phyloP scores from a whole-genome alignment of 1,140 invertebrate genomes.

The Stegodyphus mimosarum region DNA sequence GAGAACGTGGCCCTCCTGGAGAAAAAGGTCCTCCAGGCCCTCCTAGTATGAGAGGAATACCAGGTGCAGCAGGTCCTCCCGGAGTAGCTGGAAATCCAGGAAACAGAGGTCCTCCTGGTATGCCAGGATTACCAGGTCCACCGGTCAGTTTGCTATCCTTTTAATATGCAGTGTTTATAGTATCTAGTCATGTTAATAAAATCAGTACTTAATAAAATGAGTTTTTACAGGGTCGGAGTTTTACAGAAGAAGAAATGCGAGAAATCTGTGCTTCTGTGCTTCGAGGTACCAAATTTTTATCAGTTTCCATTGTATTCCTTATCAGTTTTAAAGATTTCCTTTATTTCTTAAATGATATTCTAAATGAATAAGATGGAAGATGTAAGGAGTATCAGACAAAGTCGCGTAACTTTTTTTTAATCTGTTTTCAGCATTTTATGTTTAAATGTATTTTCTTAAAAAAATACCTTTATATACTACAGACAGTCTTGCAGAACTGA shows the following conservation, averaged over 20 bases:
- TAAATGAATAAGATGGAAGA: no score
- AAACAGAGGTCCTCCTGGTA: constrained; percentile 57
- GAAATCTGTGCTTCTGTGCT: constrained; percentile 72
- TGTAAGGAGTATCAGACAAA: no score
- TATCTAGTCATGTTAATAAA: background rate
- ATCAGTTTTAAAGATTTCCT: no score
- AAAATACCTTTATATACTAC: constrained; percentile 58
- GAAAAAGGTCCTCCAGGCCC: constrained; percentile 64
- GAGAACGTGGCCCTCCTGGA: constrained; percentile 48
- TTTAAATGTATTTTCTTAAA: background rate
- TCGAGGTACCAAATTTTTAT: constrained; percentile 68
- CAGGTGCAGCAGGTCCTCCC: constrained; percentile 43
- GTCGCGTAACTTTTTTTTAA: no score
- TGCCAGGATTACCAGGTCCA: constrained; percentile 61
- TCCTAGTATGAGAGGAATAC: constrained; percentile 62
- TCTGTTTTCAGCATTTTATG: no score
- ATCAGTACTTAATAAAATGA: background rate
- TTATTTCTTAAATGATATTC: no score
- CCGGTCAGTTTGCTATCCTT: constrained; percentile 28
- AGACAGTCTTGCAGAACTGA: constrained; percentile 76
- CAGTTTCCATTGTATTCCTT: no score
- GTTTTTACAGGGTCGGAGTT: constrained; percentile 70
- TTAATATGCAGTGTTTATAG: background rate
- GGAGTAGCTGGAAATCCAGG: constrained; percentile 47
- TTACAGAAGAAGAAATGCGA: constrained; percentile 71